A percentile compares a stretch with the other conserved stretches of the same genome.
Evolutionary conservation across 1,140 invertebrate species (phyloP).

Genomic region (Homarus americanus): DNA sequence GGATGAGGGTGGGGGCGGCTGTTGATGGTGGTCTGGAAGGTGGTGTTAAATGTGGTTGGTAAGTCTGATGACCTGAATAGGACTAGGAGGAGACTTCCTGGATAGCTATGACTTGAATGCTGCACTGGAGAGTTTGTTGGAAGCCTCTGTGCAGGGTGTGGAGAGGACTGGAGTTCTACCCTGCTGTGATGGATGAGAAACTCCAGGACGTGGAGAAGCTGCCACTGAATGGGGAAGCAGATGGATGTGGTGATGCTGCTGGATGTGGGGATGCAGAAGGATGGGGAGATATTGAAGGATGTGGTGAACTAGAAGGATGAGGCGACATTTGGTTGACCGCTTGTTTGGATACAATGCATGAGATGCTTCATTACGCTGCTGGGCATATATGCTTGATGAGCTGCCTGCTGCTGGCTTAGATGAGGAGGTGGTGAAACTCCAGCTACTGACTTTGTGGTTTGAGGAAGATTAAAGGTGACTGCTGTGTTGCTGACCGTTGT

Average conservation of each 20-base stretch:
- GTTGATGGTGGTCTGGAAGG: slow-evolving; percentile 45
- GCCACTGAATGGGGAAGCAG: slow-evolving; percentile 50
- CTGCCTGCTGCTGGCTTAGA: slow-evolving; percentile 25
- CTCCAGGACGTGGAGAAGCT: slow-evolving; percentile 42
- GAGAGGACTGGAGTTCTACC: slow-evolving; percentile 55
- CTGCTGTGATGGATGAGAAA: slow-evolving; percentile 55
- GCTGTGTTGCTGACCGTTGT: slow-evolving; percentile 29
- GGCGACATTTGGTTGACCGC: slow-evolving; percentile 56
- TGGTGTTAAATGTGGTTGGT: slow-evolving; percentile 36
- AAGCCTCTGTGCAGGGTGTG: slow-evolving; percentile 41
- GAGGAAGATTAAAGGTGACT: slow-evolving; percentile 44
- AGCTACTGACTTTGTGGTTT: slow-evolving; percentile 20
- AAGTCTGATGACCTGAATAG: slow-evolving; percentile 47
- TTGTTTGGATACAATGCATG: slow-evolving; percentile 33
- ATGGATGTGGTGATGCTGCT: slow-evolving; percentile 52
- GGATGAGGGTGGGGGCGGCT: neutral
- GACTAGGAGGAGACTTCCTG: slow-evolving; percentile 56
- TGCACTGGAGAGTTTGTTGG: slow-evolving; percentile 42
- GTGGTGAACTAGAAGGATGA: slow-evolving; percentile 50
- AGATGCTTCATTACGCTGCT: slow-evolving; percentile 46
- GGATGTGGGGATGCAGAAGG: slow-evolving; percentile 51
- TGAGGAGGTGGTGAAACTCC: slow-evolving; percentile 45
- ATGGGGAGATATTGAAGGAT: slow-evolving; percentile 61
- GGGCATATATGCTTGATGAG: slow-evolving; percentile 62
- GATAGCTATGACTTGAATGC: slow-evolving; percentile 45